Conservation (phyloP, 2,113 vertebrate species). For the Atlantisia rogersi region DNA sequence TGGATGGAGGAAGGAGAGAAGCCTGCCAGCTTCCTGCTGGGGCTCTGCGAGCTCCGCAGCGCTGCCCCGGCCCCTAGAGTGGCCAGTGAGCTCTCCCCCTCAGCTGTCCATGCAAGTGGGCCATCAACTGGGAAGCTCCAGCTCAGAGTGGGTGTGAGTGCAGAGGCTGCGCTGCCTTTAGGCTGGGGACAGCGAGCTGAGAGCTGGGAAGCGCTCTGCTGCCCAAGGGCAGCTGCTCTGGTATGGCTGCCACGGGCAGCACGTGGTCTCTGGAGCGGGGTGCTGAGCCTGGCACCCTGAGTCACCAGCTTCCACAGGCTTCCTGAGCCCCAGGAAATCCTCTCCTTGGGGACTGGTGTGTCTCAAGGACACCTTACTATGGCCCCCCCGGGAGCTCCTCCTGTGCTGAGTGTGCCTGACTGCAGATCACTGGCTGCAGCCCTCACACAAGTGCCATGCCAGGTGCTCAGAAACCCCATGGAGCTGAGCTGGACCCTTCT, state of each 20-base stretch:
- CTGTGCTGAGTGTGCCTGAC: neutral
- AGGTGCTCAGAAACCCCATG: neutral
- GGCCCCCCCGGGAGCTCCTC: neutral
- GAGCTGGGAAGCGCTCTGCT: neutral
- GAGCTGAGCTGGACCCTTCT: neutral
- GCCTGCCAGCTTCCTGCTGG: neutral
- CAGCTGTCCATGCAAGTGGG: rapidly evolving
- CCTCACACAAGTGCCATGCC: neutral
- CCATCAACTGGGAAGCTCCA: neutral
- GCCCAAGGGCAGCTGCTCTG: neutral
- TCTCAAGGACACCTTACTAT: neutral
- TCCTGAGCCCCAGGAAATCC: neutral
- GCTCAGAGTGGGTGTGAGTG: too few relatives aligned
- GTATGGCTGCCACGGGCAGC: rapidly evolving
- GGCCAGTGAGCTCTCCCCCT: neutral
- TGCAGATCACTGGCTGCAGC: neutral
- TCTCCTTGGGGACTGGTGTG: neutral
- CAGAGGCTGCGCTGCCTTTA: neutral
- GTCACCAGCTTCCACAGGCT: neutral
- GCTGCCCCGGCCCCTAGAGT: neutral
- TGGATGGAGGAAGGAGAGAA: neutral
- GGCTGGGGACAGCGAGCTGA: too few relatives aligned
- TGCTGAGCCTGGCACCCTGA: neutral
- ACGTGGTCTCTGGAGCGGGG: neutral
- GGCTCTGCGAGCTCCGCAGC: neutral